phyloP scores from a whole-genome alignment of 2,888 invertebrate genomes.

The Melanostoma mellinum region DNA sequence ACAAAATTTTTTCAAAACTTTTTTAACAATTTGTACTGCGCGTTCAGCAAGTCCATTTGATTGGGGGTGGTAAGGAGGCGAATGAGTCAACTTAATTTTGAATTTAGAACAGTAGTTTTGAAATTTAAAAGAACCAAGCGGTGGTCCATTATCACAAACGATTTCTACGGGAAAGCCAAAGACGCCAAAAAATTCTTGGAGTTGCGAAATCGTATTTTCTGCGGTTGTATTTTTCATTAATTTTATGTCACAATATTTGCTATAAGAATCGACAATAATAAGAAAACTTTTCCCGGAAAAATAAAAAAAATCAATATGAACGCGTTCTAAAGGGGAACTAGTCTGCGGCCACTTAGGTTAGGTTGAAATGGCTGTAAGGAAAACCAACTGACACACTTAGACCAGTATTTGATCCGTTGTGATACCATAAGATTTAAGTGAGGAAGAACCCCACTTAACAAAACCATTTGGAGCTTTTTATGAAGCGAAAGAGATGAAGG shows the following conservation, averaged over 20 bases:
- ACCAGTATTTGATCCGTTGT: no score
- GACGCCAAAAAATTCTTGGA: constrained; percentile 1
- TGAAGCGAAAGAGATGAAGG: no score
- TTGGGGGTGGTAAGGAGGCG: constrained; percentile 9
- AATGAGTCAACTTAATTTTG: constrained; percentile 9
- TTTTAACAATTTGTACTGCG: background rate
- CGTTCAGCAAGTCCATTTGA: background rate
- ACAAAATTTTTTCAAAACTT: constrained; percentile 3
- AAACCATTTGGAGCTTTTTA: no score
- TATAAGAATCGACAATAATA: constrained; percentile 18
- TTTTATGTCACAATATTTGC: constrained; percentile 30
- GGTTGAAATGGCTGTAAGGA: no score
- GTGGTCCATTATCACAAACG: no score
- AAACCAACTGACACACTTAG: no score
- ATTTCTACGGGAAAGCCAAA: constrained; percentile 4
- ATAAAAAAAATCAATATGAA: constrained; percentile 43
- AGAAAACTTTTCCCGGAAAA: constrained; percentile 38
- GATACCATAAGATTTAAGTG: no score
- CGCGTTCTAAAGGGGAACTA: constrained; percentile 21
- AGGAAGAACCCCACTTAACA: no score
- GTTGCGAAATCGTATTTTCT: constrained; percentile 7
- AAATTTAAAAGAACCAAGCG: background rate
- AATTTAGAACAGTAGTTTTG: constrained; percentile 8
- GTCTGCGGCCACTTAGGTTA: constrained; percentile 24
- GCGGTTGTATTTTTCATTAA: constrained; percentile 10